These are phyloP conservation scores for Micoletzkya japonica DNA, from an alignment of 2,888 invertebrate species.

Conservation along the genomic window DNA sequence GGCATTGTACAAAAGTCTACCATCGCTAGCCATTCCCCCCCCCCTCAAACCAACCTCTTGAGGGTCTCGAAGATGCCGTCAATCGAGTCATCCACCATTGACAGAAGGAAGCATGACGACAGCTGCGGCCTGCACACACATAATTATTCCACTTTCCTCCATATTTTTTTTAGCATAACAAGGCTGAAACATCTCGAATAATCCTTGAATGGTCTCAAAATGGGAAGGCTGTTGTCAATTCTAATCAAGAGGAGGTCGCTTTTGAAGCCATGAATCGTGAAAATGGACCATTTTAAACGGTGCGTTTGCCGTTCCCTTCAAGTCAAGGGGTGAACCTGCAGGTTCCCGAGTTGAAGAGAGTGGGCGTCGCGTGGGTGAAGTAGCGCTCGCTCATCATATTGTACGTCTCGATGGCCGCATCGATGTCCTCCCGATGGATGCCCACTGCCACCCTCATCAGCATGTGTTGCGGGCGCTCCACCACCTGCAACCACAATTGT, in stretches of 20 bases:
- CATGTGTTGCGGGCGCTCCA: slow-evolving; percentile 96
- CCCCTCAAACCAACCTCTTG: slow-evolving; percentile 41
- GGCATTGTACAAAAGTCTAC: neutral
- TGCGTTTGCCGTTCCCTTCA: too few species aligned
- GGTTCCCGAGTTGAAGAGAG: slow-evolving; percentile 92
- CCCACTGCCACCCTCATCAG: slow-evolving; percentile 95
- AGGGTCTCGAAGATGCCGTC: slow-evolving; percentile 62
- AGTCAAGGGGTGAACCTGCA: slow-evolving; percentile 62
- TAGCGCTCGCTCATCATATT: slow-evolving; percentile 88
- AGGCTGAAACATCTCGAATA: too few species aligned
- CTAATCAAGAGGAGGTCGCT: too few species aligned
- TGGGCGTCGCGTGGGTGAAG: slow-evolving; percentile 97
- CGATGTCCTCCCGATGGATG: slow-evolving; percentile 83
- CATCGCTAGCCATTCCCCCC: neutral
- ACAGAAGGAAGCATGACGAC: slow-evolving; percentile 89
- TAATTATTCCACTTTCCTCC: too few species aligned
- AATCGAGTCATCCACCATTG: slow-evolving; percentile 84
- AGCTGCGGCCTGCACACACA: slow-evolving; percentile 77
- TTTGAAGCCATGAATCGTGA: too few species aligned
- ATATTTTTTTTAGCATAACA: too few species aligned
- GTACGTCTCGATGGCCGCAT: slow-evolving; percentile 90
- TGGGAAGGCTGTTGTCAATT: too few species aligned
- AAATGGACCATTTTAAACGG: too few species aligned
- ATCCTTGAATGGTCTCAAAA: too few species aligned
- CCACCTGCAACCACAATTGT: too few species aligned